Percentiles rank a stretch among this genome's conserved stretches.
Evolutionary conservation across 2,113 vertebrate genomes (phyloP).

Genomic region (Thinocorus orbignyianus): DNA sequence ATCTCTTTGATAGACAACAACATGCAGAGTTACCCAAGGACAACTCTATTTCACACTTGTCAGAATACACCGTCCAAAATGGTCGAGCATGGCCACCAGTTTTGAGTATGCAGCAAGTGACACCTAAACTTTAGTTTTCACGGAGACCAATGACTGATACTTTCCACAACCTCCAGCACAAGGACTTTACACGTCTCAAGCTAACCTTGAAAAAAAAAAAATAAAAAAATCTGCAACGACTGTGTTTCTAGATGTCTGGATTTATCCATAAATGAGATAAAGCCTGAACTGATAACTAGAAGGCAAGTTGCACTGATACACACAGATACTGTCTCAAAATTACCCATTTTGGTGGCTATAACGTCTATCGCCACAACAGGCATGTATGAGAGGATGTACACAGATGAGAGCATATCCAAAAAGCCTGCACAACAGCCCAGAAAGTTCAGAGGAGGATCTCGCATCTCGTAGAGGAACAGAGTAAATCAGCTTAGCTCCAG

Average conservation of each 20-base stretch:
- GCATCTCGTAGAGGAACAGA: accelerated
- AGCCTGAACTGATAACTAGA: neutral
- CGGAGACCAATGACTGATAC: no score
- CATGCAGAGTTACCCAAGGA: neutral
- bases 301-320: neutral
- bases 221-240: neutral
- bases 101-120: neutral
- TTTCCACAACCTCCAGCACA: neutral
- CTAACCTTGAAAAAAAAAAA: neutral
- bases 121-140: neutral
- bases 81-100: accelerated
- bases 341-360: neutral
- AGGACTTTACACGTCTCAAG: neutral
- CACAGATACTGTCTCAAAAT: neutral
- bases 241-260: no score
- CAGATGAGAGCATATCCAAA: neutral
- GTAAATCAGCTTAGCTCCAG: neutral
- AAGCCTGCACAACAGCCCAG: neutral
- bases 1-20: neutral
- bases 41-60: neutral
- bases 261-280: neutral
- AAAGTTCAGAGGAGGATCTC: neutral
- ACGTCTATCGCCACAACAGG: neutral
- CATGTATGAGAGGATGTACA: accelerated
- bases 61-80: accelerated